Percentiles rank a stretch among this genome's conserved stretches.
Conservation (phyloP, 1,140 invertebrate species). For the Belonocnema kinseyi region DNA sequence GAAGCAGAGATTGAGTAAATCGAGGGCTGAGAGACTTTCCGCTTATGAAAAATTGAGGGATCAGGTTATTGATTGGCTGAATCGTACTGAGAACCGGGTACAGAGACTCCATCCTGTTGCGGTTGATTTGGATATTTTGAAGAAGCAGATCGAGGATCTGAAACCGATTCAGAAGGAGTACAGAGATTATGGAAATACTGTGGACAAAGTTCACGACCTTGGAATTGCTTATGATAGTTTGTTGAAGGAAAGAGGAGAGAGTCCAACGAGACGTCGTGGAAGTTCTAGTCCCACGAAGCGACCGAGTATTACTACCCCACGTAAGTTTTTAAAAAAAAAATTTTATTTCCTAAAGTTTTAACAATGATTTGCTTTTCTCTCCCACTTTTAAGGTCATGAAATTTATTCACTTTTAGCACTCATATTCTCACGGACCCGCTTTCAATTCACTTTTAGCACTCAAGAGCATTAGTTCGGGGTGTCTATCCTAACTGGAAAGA, state of each 20-base stretch:
- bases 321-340: constrained; percentile 50
- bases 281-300: constrained; percentile 86
- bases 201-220: constrained; percentile 94
- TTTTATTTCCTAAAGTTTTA: neutral
- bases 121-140: constrained; percentile 89
- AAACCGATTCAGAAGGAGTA: constrained; percentile 94
- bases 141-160: constrained; percentile 89
- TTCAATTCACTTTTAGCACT: constrained; percentile 57
- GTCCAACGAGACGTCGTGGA: constrained; percentile 80
- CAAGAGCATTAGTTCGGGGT: constrained; percentile 39
- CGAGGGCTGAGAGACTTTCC: constrained; percentile 87
- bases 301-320: constrained; percentile 74
- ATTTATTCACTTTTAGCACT: neutral
- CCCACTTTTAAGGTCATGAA: constrained; percentile 2
- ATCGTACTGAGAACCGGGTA: constrained; percentile 84
- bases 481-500: no score
- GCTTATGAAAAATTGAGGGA: constrained; percentile 90
- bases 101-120: constrained; percentile 87
- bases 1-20: constrained; percentile 87
- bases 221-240: constrained; percentile 90
- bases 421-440: constrained; percentile 39
- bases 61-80: constrained; percentile 91
- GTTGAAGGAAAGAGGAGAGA: constrained; percentile 84
- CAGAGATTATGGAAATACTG: constrained; percentile 88
- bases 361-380: constrained; percentile 26